These are phyloP conservation scores for Orchestia grillus DNA, from an alignment of 1,140 invertebrate species.

Conservation along the genomic window DNA sequence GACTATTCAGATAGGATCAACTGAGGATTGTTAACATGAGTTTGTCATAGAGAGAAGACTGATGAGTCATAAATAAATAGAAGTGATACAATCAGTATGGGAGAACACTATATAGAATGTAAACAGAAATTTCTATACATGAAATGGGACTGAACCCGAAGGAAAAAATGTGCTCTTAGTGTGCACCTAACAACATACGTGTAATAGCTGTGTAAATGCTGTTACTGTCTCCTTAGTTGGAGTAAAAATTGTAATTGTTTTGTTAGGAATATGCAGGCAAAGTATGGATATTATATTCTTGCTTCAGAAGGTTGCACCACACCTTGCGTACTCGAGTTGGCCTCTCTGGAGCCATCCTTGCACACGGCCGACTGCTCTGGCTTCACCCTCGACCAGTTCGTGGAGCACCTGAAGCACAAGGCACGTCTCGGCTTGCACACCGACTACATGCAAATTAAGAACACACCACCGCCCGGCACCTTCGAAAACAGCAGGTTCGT, in stretches of 20 bases:
- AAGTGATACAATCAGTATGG: neutral
- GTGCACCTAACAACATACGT: neutral
- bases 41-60: neutral
- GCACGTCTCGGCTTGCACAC: slow-evolving; percentile 84
- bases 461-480: slow-evolving; percentile 84
- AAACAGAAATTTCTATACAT: neutral
- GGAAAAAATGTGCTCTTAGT: neutral
- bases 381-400: slow-evolving; percentile 82
- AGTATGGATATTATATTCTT: neutral
- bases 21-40: too few species aligned
- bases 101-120: neutral
- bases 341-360: slow-evolving; percentile 10
- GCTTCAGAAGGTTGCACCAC: neutral
- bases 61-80: neutral
- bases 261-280: neutral
- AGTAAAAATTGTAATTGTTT: neutral
- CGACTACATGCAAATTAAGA: slow-evolving; percentile 89
- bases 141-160: neutral
- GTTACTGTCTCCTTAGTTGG: too few species aligned
- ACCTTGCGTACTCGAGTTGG: neutral
- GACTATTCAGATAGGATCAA: too few species aligned
- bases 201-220: too few species aligned
- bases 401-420: slow-evolving; percentile 81
- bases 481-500: slow-evolving; percentile 81
- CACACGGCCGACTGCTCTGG: slow-evolving; percentile 79